Percentiles rank a stretch among this genome's conserved stretches.
Evolutionary conservation across 2,888 invertebrate genomes (phyloP).

Genomic region (Zelleria hepariella): DNA sequence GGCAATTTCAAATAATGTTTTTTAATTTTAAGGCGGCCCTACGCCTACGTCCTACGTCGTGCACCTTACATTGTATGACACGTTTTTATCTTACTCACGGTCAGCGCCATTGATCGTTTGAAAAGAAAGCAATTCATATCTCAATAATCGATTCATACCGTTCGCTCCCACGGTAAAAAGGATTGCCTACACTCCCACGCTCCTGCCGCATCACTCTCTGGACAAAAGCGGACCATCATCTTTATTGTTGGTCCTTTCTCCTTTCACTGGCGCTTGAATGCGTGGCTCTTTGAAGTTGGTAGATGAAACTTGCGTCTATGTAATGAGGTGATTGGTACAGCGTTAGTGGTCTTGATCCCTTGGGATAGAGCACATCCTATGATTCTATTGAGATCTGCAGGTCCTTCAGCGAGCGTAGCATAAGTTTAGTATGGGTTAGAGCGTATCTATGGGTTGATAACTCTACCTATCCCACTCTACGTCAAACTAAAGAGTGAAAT

Average conservation of each 20-base stretch:
- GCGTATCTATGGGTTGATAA: too few species aligned
- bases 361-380: too few species aligned
- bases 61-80: not conserved
- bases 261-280: not conserved
- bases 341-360: not conserved
- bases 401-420: too few species aligned
- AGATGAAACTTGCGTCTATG: not conserved
- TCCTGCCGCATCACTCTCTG: not conserved
- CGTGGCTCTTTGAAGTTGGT: not conserved
- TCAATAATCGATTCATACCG: not conserved
- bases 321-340: not conserved
- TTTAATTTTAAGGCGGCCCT: too few species aligned
- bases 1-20: too few species aligned
- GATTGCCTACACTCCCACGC: not conserved
- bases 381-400: too few species aligned
- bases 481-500: too few species aligned
- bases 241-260: not conserved
- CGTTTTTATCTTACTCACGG: not conserved
- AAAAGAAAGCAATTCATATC: not conserved
- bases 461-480: too few species aligned
- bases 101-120: not conserved
- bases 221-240: not conserved
- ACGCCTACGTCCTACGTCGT: not conserved
- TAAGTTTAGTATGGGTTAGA: too few species aligned
- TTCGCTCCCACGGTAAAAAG: constrained; percentile 1